Percentiles rank a stretch among this genome's conserved stretches.
Conservation (phyloP, 2,888 invertebrate species). For the Drosophila kambysellisi region DNA sequence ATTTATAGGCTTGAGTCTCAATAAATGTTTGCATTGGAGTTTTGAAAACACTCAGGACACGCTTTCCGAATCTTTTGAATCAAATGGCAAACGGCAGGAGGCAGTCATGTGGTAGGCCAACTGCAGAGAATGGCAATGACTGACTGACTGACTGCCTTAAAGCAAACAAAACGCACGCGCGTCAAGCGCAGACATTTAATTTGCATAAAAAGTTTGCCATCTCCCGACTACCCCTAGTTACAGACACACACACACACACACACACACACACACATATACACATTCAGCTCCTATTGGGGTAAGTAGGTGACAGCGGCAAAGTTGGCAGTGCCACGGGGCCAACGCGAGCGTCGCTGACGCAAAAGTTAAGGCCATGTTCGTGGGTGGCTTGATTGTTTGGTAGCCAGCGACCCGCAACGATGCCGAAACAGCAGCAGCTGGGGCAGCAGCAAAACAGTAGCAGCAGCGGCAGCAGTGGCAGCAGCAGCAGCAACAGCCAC, state of each 20-base stretch:
- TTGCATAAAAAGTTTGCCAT: slow-evolving; percentile 75
- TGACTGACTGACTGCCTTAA: slow-evolving; percentile 62
- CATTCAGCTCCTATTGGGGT: slow-evolving; percentile 24
- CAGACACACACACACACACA: neutral
- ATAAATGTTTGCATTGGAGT: neutral
- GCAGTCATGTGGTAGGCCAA: slow-evolving; percentile 19
- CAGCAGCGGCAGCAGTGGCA: neutral
- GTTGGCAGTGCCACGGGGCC: slow-evolving; percentile 36
- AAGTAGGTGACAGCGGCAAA: slow-evolving; percentile 58
- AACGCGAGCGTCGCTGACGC: slow-evolving; percentile 14
- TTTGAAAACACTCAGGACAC: too few relatives aligned
- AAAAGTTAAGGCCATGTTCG: slow-evolving; percentile 46
- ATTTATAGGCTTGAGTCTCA: neutral
- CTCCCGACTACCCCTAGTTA: slow-evolving; percentile 48
- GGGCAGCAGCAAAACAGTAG: slow-evolving; percentile 8
- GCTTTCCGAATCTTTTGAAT: neutral
- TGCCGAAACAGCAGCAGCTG: slow-evolving; percentile 17
- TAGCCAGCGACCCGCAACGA: slow-evolving; percentile 70
- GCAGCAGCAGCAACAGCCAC: slow-evolving; percentile 15
- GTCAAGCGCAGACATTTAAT: slow-evolving; percentile 77
- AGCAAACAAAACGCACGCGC: slow-evolving; percentile 81
- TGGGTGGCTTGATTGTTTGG: slow-evolving; percentile 75
- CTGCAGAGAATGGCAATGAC: slow-evolving; percentile 45
- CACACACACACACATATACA: neutral
- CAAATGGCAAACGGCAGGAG: slow-evolving; percentile 13